These are phyloP conservation scores for Argyrosomus regius DNA, from an alignment of 2,797 vertebrate genomes.

Conservation along the genomic window DNA sequence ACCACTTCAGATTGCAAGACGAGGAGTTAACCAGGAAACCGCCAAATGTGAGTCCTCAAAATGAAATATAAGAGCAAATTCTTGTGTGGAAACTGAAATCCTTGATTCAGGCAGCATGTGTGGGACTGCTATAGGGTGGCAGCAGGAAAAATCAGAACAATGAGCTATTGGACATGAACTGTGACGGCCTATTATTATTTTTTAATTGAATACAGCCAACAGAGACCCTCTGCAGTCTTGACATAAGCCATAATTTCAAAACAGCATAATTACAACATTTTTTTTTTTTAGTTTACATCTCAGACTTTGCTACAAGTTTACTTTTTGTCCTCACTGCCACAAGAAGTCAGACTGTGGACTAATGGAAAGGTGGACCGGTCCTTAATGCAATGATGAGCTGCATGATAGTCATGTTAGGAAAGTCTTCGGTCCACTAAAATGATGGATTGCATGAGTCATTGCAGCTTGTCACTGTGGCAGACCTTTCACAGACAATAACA, in stretches of 20 bases:
- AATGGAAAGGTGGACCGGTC: neutral
- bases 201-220: conserved; percentile 60
- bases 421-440: neutral
- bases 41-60: conserved; percentile 18
- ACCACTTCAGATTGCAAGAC: neutral
- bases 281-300: conserved; percentile 13
- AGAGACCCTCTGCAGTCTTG: conserved; percentile 41
- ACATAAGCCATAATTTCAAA: conserved; percentile 37
- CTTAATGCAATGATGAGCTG: neutral
- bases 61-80: conserved; percentile 26
- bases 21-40: conserved; percentile 15
- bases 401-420: neutral
- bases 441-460: neutral
- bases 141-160: conserved; percentile 45
- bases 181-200: conserved; percentile 54
- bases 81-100: conserved; percentile 24
- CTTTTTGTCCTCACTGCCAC: conserved; percentile 6
- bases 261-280: conserved; percentile 39
- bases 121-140: conserved; percentile 22
- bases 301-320: neutral
- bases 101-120: conserved; percentile 29
- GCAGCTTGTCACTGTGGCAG: neutral
- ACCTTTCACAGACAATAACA: neutral
- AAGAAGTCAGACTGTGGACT: neutral
- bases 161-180: conserved; percentile 51